Evolutionary conservation across 2,888 invertebrate species (phyloP).

Genomic region (Drosophila austrosaltans): DNA sequence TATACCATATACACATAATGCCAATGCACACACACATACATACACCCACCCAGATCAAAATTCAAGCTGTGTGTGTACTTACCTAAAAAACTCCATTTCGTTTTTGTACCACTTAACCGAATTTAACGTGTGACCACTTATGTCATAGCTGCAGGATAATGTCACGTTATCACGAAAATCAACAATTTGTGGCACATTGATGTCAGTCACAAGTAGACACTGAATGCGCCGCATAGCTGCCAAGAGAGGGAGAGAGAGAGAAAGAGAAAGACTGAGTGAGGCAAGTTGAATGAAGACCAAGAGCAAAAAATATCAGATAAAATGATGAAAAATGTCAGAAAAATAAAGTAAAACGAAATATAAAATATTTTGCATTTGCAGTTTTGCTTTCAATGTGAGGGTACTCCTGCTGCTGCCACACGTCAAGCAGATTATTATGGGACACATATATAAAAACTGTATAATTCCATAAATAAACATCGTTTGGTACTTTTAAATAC

Average conservation of each 20-base stretch:
- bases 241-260: conserved; percentile 21
- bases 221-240: conserved; percentile 69
- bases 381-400: conserved; percentile 45
- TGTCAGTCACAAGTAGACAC: conserved; percentile 82
- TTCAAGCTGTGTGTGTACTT: conserved; percentile 57
- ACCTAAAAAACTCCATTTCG: conserved; percentile 84
- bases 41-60: conserved; percentile 14
- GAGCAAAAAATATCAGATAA: conserved; percentile 61
- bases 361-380: conserved; percentile 52
- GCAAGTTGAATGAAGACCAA: background rate
- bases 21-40: conserved; percentile 17
- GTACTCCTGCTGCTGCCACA: background rate
- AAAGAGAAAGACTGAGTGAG: conserved; percentile 26
- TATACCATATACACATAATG: too few relatives aligned
- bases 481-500: conserved; percentile 26
- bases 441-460: conserved; percentile 28
- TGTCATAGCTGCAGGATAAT: conserved; percentile 84
- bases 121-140: conserved; percentile 84
- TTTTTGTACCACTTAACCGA: conserved; percentile 85
- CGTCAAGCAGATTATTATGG: conserved; percentile 40
- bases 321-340: conserved; percentile 67
- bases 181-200: conserved; percentile 83
- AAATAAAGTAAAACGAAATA: conserved; percentile 34
- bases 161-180: conserved; percentile 83
- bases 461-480: conserved; percentile 14